Evolutionary conservation across 2,888 invertebrate genomes (phyloP).

Genomic region (Stenodera caucasica): DNA sequence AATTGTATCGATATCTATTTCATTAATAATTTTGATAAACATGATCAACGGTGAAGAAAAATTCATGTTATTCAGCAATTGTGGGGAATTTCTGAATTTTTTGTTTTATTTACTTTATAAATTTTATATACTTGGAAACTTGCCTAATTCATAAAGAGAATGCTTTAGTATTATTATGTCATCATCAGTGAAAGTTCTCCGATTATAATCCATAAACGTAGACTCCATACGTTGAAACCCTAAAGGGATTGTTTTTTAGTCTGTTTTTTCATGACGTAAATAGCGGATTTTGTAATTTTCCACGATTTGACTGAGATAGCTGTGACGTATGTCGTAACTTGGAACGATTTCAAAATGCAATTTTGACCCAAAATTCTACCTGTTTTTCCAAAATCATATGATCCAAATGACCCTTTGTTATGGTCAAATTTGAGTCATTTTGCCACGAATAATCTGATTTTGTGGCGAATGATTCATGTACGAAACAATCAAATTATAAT

Average conservation of each 20-base stretch:
- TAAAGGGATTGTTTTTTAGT: too few relatives aligned
- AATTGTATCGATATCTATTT: too few relatives aligned
- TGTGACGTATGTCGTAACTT: not conserved
- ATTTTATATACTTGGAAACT: too few relatives aligned
- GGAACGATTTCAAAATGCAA: not conserved
- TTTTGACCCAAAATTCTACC: too few relatives aligned
- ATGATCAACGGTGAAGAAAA: too few relatives aligned
- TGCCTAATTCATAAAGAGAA: constrained; percentile 8
- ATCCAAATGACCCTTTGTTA: not conserved
- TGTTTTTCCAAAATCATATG: not conserved
- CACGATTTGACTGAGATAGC: not conserved
- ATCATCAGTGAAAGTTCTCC: constrained; percentile 25
- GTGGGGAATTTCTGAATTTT: not conserved
- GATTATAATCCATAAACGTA: constrained; percentile 11
- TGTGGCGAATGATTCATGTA: not conserved
- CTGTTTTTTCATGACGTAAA: not conserved
- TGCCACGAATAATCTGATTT: too few relatives aligned
- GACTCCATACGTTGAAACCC: not conserved
- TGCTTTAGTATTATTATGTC: constrained; percentile 20
- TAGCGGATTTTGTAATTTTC: not conserved
- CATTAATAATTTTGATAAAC: too few relatives aligned
- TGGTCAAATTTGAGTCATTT: not conserved
- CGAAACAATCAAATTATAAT: not conserved
- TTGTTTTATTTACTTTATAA: too few relatives aligned
- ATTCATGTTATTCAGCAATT: not conserved